Percentiles rank a stretch among this genome's conserved stretches.
Conservation (phyloP, 2,113 vertebrate genomes). For the Ivindomyrus marchei region DNA sequence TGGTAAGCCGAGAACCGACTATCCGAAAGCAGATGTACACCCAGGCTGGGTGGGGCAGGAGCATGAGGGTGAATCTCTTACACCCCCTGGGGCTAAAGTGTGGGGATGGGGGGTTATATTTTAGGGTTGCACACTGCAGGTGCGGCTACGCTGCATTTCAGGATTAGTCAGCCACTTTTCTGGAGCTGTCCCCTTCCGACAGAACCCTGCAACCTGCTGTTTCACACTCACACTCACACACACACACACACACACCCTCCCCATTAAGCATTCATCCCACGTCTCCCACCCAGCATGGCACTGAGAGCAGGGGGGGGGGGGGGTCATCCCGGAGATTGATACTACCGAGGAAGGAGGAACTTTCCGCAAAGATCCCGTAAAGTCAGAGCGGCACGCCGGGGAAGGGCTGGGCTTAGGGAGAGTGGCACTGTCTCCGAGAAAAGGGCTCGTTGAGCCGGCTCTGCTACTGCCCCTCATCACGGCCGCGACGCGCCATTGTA, state of each 20-base stretch:
- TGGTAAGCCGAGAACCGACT: neutral
- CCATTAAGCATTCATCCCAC: conserved; percentile 14
- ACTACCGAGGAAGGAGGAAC: conserved; percentile 26
- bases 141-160: neutral
- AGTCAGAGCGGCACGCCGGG: conserved; percentile 26
- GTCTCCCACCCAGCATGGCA: neutral
- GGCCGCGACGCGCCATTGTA: neutral
- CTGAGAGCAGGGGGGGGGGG: neutral
- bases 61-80: neutral
- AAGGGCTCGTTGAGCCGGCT: conserved; percentile 1
- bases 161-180: neutral
- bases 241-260: neutral
- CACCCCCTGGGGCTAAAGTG: neutral
- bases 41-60: neutral
- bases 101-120: neutral
- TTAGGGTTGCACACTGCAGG: conserved; percentile 24
- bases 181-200: neutral
- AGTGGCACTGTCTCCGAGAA: conserved; percentile 28
- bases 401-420: conserved; percentile 29
- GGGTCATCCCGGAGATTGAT: conserved; percentile 28
- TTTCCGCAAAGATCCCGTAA: conserved; percentile 31
- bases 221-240: neutral
- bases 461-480: neutral
- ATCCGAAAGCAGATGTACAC: neutral
- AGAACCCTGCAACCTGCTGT: neutral